Conservation (phyloP, 2,797 vertebrate species). For the Chelon auratus region DNA sequence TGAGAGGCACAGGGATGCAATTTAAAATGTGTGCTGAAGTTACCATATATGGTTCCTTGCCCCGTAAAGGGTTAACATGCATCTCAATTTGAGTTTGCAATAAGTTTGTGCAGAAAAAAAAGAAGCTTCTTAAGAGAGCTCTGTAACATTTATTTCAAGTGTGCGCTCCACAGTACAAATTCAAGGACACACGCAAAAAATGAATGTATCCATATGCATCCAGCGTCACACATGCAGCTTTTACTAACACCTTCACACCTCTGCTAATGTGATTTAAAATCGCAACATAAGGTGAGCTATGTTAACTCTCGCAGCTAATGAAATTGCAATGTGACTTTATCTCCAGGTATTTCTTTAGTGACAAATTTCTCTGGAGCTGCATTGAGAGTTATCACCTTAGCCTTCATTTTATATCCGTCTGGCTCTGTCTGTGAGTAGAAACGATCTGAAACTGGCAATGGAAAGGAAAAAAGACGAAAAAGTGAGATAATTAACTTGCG, state of each 20-base stretch:
- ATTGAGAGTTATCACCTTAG: conserved; percentile 14
- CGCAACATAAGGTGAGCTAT: conserved; percentile 20
- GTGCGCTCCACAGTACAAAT: background rate
- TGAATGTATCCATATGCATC: conserved; percentile 1
- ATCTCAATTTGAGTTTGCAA: background rate
- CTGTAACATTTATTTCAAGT: no score
- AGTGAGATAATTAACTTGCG: conserved; percentile 8
- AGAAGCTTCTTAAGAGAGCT: conserved; percentile 3
- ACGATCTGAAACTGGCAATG: background rate
- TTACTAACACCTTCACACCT: conserved; percentile 33
- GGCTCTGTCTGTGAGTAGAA: background rate
- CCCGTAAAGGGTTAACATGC: conserved; percentile 2
- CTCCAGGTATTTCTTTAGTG: background rate
- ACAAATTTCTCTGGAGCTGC: background rate
- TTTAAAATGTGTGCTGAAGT: no score
- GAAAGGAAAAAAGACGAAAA: background rate
- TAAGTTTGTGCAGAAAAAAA: background rate
- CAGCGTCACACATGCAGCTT: conserved; percentile 1
- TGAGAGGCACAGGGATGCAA: no score
- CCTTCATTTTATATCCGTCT: background rate
- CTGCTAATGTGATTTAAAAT: conserved; percentile 30
- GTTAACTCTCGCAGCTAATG: conserved; percentile 34
- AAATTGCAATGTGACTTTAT: background rate
- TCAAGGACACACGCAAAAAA: background rate
- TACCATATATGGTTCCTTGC: no score